A percentile compares a stretch with the other conserved stretches of the same genome.
Evolutionary conservation across 1,140 invertebrate species (phyloP).

Genomic region (Euwallacea fornicatus): DNA sequence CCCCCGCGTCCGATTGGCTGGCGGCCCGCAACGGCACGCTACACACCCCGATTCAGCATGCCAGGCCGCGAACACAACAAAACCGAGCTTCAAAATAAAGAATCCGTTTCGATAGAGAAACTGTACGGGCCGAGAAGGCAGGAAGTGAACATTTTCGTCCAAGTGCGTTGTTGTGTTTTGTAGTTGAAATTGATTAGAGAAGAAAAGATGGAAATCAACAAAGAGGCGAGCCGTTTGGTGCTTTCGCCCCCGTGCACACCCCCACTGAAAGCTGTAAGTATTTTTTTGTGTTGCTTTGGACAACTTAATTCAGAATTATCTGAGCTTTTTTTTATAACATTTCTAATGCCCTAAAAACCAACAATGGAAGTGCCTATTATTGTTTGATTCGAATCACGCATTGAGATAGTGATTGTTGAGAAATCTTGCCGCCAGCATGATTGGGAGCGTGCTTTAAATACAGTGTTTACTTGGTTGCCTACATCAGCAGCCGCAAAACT

Average conservation of each 20-base stretch:
- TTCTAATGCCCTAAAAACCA: background rate
- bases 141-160: slow-evolving; percentile 13
- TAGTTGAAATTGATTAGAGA: background rate
- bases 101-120: slow-evolving; percentile 40
- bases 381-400: slow-evolving; percentile 5
- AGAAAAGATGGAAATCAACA: slow-evolving; percentile 26
- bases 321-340: background rate
- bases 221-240: slow-evolving; percentile 33
- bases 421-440: background rate
- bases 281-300: slow-evolving; percentile 36
- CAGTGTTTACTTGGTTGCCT: too few relatives aligned
- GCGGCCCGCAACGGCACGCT: slow-evolving; percentile 34
- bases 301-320: background rate
- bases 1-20: slow-evolving; percentile 56
- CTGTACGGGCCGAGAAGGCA: background rate
- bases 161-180: background rate
- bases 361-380: background rate
- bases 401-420: background rate
- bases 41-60: slow-evolving; percentile 46
- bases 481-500: too few relatives aligned
- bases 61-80: slow-evolving; percentile 42
- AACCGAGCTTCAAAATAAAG: slow-evolving; percentile 45
- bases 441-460: too few relatives aligned
- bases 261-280: slow-evolving; percentile 61
- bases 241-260: slow-evolving; percentile 64